Evolutionary conservation across 2,797 vertebrate species (phyloP).

Genomic region (Xenops minutus): DNA sequence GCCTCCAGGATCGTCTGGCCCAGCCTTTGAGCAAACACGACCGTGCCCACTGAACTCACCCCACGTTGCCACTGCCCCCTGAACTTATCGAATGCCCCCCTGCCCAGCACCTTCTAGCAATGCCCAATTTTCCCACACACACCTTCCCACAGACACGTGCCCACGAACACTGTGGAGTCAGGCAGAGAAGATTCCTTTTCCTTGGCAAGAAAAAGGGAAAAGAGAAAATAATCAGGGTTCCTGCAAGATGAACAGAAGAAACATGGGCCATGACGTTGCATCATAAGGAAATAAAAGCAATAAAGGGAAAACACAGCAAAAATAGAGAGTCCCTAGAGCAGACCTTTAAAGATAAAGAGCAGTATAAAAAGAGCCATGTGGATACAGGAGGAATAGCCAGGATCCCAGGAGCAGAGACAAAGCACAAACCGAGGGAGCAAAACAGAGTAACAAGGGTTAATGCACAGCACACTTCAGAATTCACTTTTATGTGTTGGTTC

Average conservation of each 20-base stretch:
- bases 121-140: background rate
- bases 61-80: rapidly evolving
- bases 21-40: background rate
- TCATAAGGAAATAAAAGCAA: background rate
- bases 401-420: background rate
- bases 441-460: background rate
- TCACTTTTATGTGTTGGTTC: background rate
- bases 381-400: background rate
- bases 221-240: background rate
- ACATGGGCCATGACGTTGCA: background rate
- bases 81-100: background rate
- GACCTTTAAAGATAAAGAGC: background rate
- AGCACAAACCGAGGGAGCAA: background rate
- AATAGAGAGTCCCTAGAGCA: background rate
- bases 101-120: background rate
- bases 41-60: background rate
- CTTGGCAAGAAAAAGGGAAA: rapidly evolving
- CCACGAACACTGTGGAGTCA: rapidly evolving
- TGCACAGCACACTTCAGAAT: background rate
- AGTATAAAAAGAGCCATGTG: background rate
- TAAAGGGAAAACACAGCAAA: background rate
- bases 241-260: background rate
- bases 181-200: background rate
- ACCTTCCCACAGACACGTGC: background rate
- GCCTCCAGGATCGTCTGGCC: background rate